These are phyloP conservation scores for Lepus townsendii DNA, from an alignment of 2,797 vertebrate species.

Conservation along the genomic window DNA sequence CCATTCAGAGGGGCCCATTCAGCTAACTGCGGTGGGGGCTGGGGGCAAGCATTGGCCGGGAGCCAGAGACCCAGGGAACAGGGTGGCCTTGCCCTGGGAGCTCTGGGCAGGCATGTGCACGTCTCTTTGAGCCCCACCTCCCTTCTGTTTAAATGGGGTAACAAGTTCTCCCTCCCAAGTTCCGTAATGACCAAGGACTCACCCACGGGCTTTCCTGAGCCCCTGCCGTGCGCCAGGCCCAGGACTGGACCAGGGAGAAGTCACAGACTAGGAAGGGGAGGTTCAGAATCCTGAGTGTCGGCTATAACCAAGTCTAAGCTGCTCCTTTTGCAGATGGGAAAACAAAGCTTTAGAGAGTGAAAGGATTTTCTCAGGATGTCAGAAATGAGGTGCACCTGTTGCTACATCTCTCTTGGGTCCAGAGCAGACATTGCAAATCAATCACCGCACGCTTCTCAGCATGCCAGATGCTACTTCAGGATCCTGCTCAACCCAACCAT, in stretches of 20 bases:
- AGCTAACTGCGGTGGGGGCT: not conserved
- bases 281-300: not conserved
- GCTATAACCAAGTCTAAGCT: not conserved
- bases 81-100: fast-evolving
- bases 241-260: not conserved
- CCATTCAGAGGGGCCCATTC: not conserved
- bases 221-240: not conserved
- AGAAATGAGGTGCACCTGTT: not conserved
- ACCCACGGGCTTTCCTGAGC: not conserved
- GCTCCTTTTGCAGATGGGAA: not conserved
- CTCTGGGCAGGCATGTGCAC: not conserved
- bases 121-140: not conserved
- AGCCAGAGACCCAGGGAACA: not conserved
- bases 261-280: not conserved
- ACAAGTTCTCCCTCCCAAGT: not conserved
- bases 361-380: not conserved
- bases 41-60: not conserved
- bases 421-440: not conserved
- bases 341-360: not conserved
- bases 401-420: not conserved
- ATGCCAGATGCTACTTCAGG: not conserved
- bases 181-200: not conserved
- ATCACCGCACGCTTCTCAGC: not conserved
- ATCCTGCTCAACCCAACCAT: not conserved
- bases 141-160: not conserved